Evolutionary conservation across 1,140 invertebrate genomes (phyloP).

Genomic region (Drosophila pandora): DNA sequence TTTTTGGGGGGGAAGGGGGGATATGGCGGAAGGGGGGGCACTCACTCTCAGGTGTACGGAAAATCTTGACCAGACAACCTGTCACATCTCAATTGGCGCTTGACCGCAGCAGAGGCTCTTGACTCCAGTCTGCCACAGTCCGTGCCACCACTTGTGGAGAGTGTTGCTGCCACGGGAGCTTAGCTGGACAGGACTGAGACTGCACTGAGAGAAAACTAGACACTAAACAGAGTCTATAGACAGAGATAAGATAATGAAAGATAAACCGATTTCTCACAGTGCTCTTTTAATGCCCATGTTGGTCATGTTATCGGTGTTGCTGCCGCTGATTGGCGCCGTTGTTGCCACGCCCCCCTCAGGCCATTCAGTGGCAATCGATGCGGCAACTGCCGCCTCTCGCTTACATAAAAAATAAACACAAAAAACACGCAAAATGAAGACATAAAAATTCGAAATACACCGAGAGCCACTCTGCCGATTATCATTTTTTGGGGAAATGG

Average conservation of each 20-base stretch:
- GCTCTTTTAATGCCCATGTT: not conserved
- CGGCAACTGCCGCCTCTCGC: constrained; percentile 18
- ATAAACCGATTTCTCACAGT: not conserved
- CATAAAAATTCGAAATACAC: constrained; percentile 7
- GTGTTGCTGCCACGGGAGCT: constrained; percentile 1
- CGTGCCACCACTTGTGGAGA: constrained; percentile 7
- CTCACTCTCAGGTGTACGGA: constrained; percentile 3
- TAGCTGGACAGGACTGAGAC: too few relatives aligned
- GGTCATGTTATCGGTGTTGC: constrained; percentile 40
- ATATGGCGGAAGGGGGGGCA: too few relatives aligned
- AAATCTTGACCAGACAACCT: constrained; percentile 39
- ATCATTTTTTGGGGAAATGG: constrained; percentile 28
- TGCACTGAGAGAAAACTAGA: too few relatives aligned
- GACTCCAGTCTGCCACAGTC: not conserved
- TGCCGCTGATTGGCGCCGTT: constrained; percentile 42
- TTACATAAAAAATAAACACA: constrained; percentile 34
- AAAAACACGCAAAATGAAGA: constrained; percentile 9
- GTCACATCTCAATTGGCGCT: constrained; percentile 55
- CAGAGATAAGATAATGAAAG: not conserved
- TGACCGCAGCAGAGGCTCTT: constrained; percentile 39
- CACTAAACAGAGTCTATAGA: too few relatives aligned
- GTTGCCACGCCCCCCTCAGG: constrained; percentile 38
- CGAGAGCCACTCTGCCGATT: not conserved
- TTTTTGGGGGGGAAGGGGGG: not conserved
- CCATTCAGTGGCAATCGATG: not conserved